Evolutionary conservation across 2,113 vertebrate genomes (phyloP).

Genomic region (Cepphus grylle): DNA sequence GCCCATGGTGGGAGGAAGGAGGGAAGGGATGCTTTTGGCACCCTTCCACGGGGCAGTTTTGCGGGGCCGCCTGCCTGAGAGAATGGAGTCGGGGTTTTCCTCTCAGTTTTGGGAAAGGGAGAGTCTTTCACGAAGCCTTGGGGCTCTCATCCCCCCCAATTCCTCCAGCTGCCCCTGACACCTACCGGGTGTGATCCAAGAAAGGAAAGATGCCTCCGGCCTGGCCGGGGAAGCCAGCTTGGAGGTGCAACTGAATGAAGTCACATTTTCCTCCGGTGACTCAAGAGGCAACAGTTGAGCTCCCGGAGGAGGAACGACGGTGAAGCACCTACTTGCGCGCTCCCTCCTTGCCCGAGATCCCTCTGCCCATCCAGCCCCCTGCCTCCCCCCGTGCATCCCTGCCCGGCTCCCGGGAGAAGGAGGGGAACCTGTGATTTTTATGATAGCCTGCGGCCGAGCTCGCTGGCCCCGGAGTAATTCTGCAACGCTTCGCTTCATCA

Average conservation of each 20-base stretch:
- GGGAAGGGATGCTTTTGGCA: neutral
- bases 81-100: neutral
- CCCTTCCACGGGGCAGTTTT: neutral
- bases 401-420: neutral
- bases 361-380: neutral
- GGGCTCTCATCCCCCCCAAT: neutral
- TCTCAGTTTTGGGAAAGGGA: neutral
- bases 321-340: neutral
- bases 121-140: neutral
- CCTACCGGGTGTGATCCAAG: neutral
- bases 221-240: neutral
- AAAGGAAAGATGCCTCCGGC: neutral
- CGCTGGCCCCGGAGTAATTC: fast-evolving
- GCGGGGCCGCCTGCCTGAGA: neutral
- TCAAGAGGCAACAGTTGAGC: neutral
- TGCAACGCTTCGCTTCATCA: neutral
- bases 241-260: conserved; percentile 9
- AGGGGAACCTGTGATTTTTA: neutral
- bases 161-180: neutral
- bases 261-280: conserved; percentile 50
- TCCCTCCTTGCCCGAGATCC: neutral
- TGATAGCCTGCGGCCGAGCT: neutral
- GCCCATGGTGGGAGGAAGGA: neutral
- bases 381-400: neutral
- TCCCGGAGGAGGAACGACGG: fast-evolving